phyloP scores from a whole-genome alignment of 2,888 invertebrate species.

The Caenorhabditis macrosperma region DNA sequence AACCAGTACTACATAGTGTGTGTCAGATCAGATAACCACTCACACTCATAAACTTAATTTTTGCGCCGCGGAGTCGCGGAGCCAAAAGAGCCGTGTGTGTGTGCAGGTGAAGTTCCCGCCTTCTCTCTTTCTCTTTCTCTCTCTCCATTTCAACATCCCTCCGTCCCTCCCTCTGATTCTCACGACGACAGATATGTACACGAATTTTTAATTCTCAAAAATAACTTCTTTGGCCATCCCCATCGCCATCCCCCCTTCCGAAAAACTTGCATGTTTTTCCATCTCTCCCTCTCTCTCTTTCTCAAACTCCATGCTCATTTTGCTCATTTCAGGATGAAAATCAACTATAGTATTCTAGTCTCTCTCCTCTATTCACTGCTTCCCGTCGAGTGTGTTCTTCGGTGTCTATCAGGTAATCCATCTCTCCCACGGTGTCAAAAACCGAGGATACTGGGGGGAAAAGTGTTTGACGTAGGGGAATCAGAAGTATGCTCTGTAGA shows the following conservation, averaged over 20 bases:
- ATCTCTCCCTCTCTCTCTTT: neutral
- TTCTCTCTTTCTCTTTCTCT: constrained; percentile 4
- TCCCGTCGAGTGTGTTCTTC: constrained; percentile 17
- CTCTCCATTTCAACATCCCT: neutral
- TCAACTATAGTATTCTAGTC: constrained; percentile 26
- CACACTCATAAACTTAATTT: constrained; percentile 33
- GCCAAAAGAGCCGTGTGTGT: neutral
- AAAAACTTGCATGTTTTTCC: neutral
- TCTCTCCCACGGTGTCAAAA: neutral
- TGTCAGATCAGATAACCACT: constrained; percentile 22
- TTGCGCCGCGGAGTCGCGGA: neutral
- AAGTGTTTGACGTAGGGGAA: too few species aligned
- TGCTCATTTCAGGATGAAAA: constrained; percentile 24
- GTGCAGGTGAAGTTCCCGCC: neutral
- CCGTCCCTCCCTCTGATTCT: neutral
- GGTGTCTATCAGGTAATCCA: constrained; percentile 51
- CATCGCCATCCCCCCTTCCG: neutral
- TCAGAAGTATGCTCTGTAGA: too few species aligned
- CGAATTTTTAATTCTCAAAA: constrained; percentile 38
- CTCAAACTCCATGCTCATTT: neutral
- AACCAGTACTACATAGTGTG: neutral
- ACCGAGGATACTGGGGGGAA: too few species aligned
- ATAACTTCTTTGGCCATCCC: constrained; percentile 12
- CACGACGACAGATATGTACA: constrained; percentile 12
- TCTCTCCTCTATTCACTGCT: constrained; percentile 30